Evolutionary conservation across 2,797 vertebrate species (phyloP).

Genomic region (Catamblyrhynchus diadema): DNA sequence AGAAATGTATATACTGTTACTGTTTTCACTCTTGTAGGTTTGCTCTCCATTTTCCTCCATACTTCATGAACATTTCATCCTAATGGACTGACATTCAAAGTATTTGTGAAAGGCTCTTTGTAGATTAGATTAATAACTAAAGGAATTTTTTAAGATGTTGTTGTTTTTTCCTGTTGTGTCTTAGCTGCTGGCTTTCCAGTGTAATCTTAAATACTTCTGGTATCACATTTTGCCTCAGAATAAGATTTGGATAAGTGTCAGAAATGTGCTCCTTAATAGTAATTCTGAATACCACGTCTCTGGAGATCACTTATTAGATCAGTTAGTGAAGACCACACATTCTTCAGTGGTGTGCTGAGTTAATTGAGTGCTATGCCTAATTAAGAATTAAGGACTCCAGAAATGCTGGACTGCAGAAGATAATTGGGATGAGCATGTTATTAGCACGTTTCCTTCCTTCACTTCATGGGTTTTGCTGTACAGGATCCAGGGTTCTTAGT

Average conservation of each 20-base stretch:
- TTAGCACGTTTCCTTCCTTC: background rate
- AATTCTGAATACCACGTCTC: background rate
- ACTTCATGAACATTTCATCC: background rate
- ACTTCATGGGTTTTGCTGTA: fast-evolving
- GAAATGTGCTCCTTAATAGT: background rate
- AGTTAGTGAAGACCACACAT: background rate
- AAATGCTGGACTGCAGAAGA: background rate
- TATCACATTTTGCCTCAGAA: background rate
- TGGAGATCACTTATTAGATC: background rate
- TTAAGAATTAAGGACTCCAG: background rate
- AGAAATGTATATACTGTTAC: background rate
- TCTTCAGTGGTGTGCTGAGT: background rate
- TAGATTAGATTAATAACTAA: background rate
- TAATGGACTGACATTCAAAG: background rate
- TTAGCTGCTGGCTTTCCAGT: background rate
- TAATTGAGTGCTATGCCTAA: background rate
- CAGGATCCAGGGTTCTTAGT: background rate
- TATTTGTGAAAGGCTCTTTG: background rate
- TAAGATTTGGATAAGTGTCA: background rate
- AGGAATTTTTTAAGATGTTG: background rate
- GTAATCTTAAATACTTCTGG: background rate
- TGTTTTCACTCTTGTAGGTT: background rate
- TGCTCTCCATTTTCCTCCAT: background rate
- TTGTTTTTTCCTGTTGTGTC: background rate
- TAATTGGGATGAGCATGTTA: background rate